Percentiles rank a stretch among this genome's conserved stretches.
phyloP scores from a whole-genome alignment of 2,888 invertebrate genomes.

The Ormyrus thymus region DNA sequence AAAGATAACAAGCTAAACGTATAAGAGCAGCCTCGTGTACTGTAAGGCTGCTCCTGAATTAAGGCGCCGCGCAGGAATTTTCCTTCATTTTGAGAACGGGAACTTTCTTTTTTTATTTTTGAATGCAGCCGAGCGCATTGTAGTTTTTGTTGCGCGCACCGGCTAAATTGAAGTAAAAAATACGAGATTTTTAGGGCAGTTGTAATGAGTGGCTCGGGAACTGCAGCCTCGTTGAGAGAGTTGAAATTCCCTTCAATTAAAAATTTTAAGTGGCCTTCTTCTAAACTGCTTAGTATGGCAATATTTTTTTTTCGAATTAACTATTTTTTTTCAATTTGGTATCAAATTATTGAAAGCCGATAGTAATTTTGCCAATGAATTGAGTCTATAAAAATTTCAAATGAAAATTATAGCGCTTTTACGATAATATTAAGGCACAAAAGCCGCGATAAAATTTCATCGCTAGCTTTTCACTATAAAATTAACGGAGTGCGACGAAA shows the following conservation, averaged over 20 bases:
- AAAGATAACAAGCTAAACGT: slow-evolving; percentile 62
- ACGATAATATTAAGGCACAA: slow-evolving; percentile 16
- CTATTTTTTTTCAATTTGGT: too few species aligned
- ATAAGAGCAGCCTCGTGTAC: slow-evolving; percentile 58
- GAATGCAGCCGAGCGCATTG: too few species aligned
- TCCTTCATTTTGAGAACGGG: neutral
- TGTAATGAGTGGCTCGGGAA: too few species aligned
- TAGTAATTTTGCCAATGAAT: neutral
- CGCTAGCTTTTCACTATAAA: slow-evolving; percentile 20
- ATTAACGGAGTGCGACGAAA: slow-evolving; percentile 1
- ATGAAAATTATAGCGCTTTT: slow-evolving; percentile 29
- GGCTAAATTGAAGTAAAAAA: slow-evolving; percentile 5
- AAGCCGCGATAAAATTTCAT: slow-evolving; percentile 27
- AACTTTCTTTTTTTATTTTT: slow-evolving; percentile 3
- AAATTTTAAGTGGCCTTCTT: too few species aligned
- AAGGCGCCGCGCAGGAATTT: slow-evolving; percentile 47
- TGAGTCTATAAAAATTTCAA: slow-evolving; percentile 14
- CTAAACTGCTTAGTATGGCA: too few species aligned
- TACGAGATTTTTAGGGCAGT: neutral
- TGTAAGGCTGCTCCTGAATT: slow-evolving; percentile 59
- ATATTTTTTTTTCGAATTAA: too few species aligned
- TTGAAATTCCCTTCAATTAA: too few species aligned
- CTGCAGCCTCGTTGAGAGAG: too few species aligned
- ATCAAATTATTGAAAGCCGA: too few species aligned
- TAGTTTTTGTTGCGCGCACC: neutral